A percentile compares a stretch with the other conserved stretches of the same genome.
phyloP scores from a whole-genome alignment of 2,888 invertebrate genomes.

The Carcina quercana region DNA sequence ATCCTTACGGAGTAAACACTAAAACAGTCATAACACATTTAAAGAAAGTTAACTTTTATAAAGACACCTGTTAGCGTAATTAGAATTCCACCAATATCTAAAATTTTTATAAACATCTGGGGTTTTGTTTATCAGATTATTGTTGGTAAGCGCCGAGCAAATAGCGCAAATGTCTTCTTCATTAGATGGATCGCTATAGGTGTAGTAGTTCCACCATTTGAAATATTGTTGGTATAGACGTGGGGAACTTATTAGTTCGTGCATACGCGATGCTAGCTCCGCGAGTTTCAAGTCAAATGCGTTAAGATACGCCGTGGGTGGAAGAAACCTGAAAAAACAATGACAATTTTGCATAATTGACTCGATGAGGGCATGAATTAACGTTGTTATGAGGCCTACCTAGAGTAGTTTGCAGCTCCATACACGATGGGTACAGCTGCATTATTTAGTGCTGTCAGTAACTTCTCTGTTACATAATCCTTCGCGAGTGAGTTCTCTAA shows the following conservation, averaged over 20 bases:
- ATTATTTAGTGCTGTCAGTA: constrained; percentile 74
- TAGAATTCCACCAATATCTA: constrained; percentile 49
- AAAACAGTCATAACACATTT: too few species aligned
- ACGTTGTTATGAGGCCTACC: constrained; percentile 35
- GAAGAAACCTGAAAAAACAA: constrained; percentile 38
- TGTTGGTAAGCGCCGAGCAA: constrained; percentile 38
- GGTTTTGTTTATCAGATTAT: constrained; percentile 26
- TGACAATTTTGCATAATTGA: too few species aligned
- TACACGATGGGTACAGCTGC: constrained; percentile 79
- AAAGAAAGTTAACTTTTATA: too few species aligned
- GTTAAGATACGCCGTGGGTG: constrained; percentile 40
- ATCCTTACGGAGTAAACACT: too few species aligned
- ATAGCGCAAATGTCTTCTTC: constrained; percentile 23
- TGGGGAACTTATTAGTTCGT: constrained; percentile 29
- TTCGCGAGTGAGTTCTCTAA: constrained; percentile 83
- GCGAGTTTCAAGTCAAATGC: constrained; percentile 25
- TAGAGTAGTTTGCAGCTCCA: constrained; percentile 79
- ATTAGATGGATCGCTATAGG: too few species aligned
- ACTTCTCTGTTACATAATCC: constrained; percentile 72
- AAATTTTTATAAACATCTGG: constrained; percentile 26
- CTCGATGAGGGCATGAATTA: too few species aligned
- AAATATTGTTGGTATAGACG: constrained; percentile 40
- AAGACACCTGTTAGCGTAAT: constrained; percentile 27
- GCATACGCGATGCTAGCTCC: constrained; percentile 33
- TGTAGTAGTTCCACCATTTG: constrained; percentile 44